phyloP scores from a whole-genome alignment of 1,140 invertebrate genomes.

The Monochamus saltuarius region DNA sequence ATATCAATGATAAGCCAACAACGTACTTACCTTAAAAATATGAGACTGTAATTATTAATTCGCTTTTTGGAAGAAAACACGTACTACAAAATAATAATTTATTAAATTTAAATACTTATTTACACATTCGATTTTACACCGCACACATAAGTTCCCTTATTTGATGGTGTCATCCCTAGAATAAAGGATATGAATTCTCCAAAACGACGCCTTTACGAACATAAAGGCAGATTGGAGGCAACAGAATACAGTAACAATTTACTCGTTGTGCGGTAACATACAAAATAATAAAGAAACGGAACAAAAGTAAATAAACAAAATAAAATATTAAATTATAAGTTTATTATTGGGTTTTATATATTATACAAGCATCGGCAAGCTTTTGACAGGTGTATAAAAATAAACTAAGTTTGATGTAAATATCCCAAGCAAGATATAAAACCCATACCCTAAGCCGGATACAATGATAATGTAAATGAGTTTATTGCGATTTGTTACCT shows the following conservation, averaged over 20 bases:
- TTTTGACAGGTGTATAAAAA: slow-evolving; percentile 21
- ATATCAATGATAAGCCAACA: too few species aligned
- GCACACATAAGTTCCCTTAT: slow-evolving; percentile 30
- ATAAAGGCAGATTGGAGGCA: slow-evolving; percentile 14
- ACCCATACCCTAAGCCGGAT: slow-evolving; percentile 26
- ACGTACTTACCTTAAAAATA: too few species aligned
- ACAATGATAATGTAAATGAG: slow-evolving; percentile 1
- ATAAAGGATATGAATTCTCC: background rate
- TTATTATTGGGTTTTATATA: slow-evolving; percentile 34
- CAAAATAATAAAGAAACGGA: slow-evolving; percentile 16
- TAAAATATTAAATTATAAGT: slow-evolving; percentile 30
- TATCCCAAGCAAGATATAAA: slow-evolving; percentile 19
- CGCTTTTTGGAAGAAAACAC: slow-evolving; percentile 8
- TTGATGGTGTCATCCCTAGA: slow-evolving; percentile 21
- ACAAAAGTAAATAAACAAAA: slow-evolving; percentile 29
- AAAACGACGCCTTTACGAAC: slow-evolving; percentile 22
- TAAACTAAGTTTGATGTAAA: slow-evolving; percentile 18
- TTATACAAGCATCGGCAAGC: slow-evolving; percentile 27
- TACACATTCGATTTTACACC: slow-evolving; percentile 18
- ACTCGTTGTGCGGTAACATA: background rate
- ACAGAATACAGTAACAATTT: slow-evolving; percentile 10
- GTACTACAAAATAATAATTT: slow-evolving; percentile 17
- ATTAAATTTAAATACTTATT: slow-evolving; percentile 16
- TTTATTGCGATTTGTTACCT: slow-evolving; percentile 15
- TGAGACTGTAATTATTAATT: background rate